phyloP scores from a whole-genome alignment of 2,113 vertebrate genomes.

The Platichthys flesus region DNA sequence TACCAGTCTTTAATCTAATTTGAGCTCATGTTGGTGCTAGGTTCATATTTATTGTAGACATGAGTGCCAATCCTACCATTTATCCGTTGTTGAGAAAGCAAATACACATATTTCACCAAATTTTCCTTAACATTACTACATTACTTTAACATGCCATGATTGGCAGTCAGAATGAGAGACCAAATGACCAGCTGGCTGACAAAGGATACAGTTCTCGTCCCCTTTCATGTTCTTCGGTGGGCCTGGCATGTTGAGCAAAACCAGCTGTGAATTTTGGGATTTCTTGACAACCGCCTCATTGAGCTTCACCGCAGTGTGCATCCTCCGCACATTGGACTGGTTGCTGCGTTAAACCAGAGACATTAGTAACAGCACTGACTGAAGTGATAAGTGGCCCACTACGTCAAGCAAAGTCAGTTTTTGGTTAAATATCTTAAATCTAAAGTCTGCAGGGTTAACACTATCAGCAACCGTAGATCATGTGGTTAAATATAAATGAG shows the following conservation, averaged over 20 bases:
- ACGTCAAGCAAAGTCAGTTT: neutral
- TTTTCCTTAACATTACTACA: too few species aligned
- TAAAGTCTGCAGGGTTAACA: neutral
- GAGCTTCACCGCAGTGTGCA: slow-evolving; percentile 96
- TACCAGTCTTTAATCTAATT: too few species aligned
- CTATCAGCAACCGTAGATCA: neutral
- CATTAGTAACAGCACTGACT: neutral
- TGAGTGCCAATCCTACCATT: too few species aligned
- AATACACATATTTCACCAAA: too few species aligned
- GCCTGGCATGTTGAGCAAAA: slow-evolving; percentile 97
- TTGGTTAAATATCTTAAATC: neutral
- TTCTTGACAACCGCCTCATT: slow-evolving; percentile 90
- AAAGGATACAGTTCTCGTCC: slow-evolving; percentile 98
- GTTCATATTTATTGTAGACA: too few species aligned
- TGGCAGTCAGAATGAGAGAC: too few species aligned
- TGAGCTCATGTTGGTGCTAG: too few species aligned
- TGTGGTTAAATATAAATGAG: neutral
- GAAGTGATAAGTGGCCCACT: neutral
- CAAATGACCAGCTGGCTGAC: too few species aligned
- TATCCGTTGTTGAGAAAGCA: too few species aligned
- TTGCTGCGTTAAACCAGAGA: slow-evolving; percentile 78
- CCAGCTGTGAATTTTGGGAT: slow-evolving; percentile 89
- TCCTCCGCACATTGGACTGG: slow-evolving; percentile 94
- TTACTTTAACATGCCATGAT: too few species aligned
- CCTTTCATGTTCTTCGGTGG: slow-evolving; percentile 92